Base-by-base conservation (phyloP, 2,797 vertebrate species). In the Alosa sapidissima region DNA sequence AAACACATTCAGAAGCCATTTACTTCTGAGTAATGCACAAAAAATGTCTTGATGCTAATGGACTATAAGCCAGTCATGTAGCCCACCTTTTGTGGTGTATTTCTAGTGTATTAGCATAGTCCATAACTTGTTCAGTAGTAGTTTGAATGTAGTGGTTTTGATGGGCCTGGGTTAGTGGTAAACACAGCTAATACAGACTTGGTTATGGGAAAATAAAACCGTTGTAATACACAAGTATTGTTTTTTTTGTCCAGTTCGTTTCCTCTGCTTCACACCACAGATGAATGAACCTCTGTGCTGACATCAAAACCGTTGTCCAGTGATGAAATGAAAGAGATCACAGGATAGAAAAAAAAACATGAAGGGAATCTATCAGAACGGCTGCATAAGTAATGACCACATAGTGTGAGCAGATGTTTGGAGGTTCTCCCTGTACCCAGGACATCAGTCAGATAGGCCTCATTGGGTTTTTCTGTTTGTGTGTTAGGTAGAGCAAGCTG, bases 341-440 rank as follows among this genome's bases (percentile, higher is more conserved):
- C 6, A 41, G 16, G 72, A 92, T 91, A 88, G 91, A 68, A 89
- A 91, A 91, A 90, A 93, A 93, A 83, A 94, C 91, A 93, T 92
- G 91, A 93, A 92, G 62, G 19, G 24, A 75, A 36, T 88, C 55
- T 83, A 87, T 87, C 86, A 86, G 84, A 89, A 88, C 82, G 9
- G 91, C 87, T 89, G 89, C 88, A 89, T 94, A 95, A 93, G 92
- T 94, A 94, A 95, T 93, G 93, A 95, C 92, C 92, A 89, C 94
- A 94, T 92, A 93, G 94, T 94, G 94, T 95, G 94, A 94, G 94
- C 95, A 96, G 95, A 96, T 96, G 95, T 95, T 95, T 89, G 81
- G 91, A 93, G 93, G 93, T 92, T 92, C 89, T 87, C 88, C 89
- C 92, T 91, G 90, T 86, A 90, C 92, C 91, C 91, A 62, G 87